Percentiles rank a stretch among this genome's conserved stretches.
These are phyloP conservation scores for Zaprionus inermis DNA, from an alignment of 1,140 invertebrate genomes.

Conservation along the genomic window DNA sequence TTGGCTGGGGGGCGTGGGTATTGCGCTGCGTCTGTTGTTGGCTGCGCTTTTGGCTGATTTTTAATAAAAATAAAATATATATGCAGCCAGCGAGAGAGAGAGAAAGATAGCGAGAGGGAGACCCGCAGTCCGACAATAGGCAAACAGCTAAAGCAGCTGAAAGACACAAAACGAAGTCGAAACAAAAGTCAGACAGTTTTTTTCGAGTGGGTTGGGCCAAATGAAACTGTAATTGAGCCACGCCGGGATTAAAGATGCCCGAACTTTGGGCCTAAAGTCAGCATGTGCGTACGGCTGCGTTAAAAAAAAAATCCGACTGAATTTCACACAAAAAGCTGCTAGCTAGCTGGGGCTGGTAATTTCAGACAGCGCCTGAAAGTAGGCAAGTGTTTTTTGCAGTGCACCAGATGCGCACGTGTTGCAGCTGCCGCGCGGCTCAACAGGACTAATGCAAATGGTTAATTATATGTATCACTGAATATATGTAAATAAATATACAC, in stretches of 20 bases:
- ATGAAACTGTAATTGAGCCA: slow-evolving; percentile 6
- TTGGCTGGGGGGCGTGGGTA: slow-evolving; percentile 28
- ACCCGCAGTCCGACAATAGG: slow-evolving; percentile 26
- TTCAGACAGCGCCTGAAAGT: not conserved
- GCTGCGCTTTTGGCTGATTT: slow-evolving; percentile 51
- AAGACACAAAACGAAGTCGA: slow-evolving; percentile 39
- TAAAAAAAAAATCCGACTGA: too few species aligned
- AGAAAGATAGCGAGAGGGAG: not conserved
- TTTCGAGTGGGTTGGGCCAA: not conserved
- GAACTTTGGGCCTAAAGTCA: not conserved
- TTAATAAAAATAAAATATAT: slow-evolving; percentile 62
- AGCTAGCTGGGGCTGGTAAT: not conserved
- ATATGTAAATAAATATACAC: not conserved
- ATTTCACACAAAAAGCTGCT: too few species aligned
- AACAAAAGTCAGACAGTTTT: slow-evolving; percentile 50
- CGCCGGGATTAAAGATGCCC: slow-evolving; percentile 16
- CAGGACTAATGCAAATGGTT: too few species aligned
- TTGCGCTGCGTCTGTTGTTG: slow-evolving; percentile 30
- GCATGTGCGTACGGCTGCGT: not conserved
- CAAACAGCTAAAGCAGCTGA: slow-evolving; percentile 63
- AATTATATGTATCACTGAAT: not conserved
- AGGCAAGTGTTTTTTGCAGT: not conserved
- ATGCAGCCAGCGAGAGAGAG: slow-evolving; percentile 1
- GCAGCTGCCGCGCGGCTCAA: too few species aligned
- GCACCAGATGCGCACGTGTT: too few species aligned